Base-by-base conservation (phyloP, 2,888 invertebrate species). In the Amitus sp. region DNA sequence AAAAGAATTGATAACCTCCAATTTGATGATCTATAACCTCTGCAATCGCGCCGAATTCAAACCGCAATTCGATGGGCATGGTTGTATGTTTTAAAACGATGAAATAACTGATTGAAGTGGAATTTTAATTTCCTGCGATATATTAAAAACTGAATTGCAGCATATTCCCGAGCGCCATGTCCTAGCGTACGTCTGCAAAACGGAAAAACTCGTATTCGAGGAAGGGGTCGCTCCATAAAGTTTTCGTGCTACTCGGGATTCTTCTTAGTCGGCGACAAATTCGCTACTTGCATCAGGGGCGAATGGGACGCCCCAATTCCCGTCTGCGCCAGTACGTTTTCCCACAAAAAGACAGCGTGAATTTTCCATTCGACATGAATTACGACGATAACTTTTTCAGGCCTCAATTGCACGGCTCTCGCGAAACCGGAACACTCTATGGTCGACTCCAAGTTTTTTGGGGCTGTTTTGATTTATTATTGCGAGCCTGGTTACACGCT, bases 301-400 rank as follows among this genome's bases (percentile, higher is more conserved):
- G 75, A 83, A n/a, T 95, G 94, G 94, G 90, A 90, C 63, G 85
- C 85, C 1, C 85, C 85, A 0, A 70, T 83, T 1, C 92, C 93
- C 0, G 85, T 89, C 39, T 94, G 93, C 82, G 87, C 91, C 70
- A 87, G 93, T 93, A 83, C 89, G 92, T 89, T 2, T n/a, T n/a
- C n/a, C n/a, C n/a, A n/a, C n/a, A n/a, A n/a, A n/a, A n/a, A n/a
- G n/a, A n/a, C n/a, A n/a, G n/a, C n/a, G n/a, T n/a, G n/a, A n/a
- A n/a, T 37, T 37, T 37, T 37, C 40, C 30, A 6, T 30, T 30
- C 6, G n/a, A 30, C 2, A 27, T 7, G 9, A 56, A 47, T 33
- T 37, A 34, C 58, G 56, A 52, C 12, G 33, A 33, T 33, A 27
- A 27, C 5, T 46, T 63, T 82, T 76, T 19, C 74, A 91, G 92